Conservation (phyloP, 2,113 vertebrate species). For the Coryphaenoides rupestris region DNA sequence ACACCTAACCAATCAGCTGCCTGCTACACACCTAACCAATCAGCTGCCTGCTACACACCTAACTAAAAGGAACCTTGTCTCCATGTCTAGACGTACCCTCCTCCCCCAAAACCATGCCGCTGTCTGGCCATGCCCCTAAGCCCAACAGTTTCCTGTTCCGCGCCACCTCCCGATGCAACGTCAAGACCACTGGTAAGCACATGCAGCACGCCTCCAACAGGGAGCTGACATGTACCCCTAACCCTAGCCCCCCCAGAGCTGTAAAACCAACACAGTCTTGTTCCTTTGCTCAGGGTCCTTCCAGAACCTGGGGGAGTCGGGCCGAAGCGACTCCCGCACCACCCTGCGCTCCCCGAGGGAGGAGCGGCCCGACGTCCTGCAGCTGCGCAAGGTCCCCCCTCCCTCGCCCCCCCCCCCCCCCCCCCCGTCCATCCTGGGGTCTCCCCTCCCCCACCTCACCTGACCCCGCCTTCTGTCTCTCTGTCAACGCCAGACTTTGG, state of each 20-base stretch:
- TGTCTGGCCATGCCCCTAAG: constrained; percentile 66
- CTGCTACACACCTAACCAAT: too few species aligned
- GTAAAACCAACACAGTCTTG: background rate
- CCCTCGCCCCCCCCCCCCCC: too few species aligned
- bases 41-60: too few species aligned
- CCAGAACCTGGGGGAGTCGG: constrained; percentile 60
- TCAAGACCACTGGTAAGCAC: constrained; percentile 66
- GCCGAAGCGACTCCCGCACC: constrained; percentile 68
- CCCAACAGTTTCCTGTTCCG: constrained; percentile 89
- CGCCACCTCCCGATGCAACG: constrained; percentile 71
- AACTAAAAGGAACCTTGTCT: background rate
- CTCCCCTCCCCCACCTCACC: too few species aligned
- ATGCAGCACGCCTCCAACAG: background rate
- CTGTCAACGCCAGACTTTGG: constrained; percentile 73
- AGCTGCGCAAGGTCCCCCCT: constrained; percentile 77
- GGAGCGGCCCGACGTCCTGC: constrained; percentile 67
- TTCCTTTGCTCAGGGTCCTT: constrained; percentile 27
- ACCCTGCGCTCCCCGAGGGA: constrained; percentile 64
- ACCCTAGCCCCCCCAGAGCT: too few species aligned
- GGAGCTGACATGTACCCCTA: background rate
- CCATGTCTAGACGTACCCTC: constrained; percentile 41
- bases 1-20: too few species aligned
- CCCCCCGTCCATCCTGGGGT: too few species aligned
- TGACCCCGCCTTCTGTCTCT: too few species aligned
- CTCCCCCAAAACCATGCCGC: constrained; percentile 60